A percentile compares a stretch with the other conserved stretches of the same genome.
Conservation (phyloP, 1,140 invertebrate genomes). For the Aphis craccivora region DNA sequence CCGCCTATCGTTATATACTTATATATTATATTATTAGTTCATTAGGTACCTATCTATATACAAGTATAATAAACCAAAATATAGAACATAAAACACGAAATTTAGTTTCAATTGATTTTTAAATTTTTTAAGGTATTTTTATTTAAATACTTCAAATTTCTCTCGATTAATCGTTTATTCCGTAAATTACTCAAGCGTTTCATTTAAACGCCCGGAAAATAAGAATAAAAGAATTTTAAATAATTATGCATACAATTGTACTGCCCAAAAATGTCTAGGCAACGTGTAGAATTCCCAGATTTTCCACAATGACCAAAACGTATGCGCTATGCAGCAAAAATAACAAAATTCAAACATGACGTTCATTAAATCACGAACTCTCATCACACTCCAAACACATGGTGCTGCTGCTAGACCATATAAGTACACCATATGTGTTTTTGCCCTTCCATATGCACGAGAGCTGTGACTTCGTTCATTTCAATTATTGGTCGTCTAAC, state of each 20-base stretch:
- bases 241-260: background rate
- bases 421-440: background rate
- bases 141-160: background rate
- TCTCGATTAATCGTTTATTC: background rate
- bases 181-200: background rate
- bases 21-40: no score
- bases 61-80: no score
- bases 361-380: background rate
- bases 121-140: no score
- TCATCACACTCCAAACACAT: background rate
- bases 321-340: no score
- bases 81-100: no score
- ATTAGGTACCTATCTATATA: no score
- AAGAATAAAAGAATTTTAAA: background rate
- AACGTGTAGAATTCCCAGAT: background rate
- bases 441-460: background rate
- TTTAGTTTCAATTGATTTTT: no score
- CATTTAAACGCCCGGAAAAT: background rate
- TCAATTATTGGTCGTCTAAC: background rate
- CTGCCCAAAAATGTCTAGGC: background rate
- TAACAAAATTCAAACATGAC: conserved; percentile 2
- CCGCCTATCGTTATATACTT: no score
- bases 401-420: background rate
- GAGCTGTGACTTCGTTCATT: background rate
- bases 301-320: background rate